Conservation (phyloP, 2,113 vertebrate genomes). For the Suncus etruscus region DNA sequence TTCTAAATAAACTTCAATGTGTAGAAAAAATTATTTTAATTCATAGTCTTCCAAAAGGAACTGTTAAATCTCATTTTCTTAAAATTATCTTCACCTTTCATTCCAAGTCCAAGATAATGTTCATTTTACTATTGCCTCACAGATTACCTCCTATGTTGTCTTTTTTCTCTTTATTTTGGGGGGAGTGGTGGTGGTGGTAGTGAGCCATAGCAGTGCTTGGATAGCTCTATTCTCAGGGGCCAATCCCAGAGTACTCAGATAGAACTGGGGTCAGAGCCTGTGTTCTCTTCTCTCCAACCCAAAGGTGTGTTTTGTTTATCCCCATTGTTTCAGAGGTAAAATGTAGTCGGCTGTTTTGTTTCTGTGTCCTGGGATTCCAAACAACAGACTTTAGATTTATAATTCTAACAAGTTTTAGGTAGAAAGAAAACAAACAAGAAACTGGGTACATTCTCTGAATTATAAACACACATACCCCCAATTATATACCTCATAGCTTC, state of each 20-base stretch:
- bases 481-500: not conserved
- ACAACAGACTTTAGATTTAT: conserved; percentile 55
- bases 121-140: not conserved
- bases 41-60: not conserved
- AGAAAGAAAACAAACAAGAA: not conserved
- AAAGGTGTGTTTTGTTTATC: too few species aligned
- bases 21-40: conserved; percentile 44
- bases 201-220: too few species aligned
- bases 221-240: too few species aligned
- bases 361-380: not conserved
- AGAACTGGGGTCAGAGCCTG: too few species aligned
- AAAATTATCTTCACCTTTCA: not conserved
- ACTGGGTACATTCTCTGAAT: not conserved
- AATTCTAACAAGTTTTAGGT: conserved; percentile 43
- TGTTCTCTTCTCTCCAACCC: too few species aligned
- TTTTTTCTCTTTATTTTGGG: conserved; percentile 39
- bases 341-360: not conserved
- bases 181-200: too few species aligned
- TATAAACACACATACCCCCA: too few species aligned
- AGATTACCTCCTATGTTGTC: not conserved
- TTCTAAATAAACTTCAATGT: conserved; percentile 72
- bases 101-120: not conserved
- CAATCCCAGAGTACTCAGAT: too few species aligned
- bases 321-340: not conserved
- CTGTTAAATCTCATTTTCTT: conserved; percentile 2